Conservation (phyloP, 1,140 invertebrate species). For the Pseudomyrmex dendroicus region DNA sequence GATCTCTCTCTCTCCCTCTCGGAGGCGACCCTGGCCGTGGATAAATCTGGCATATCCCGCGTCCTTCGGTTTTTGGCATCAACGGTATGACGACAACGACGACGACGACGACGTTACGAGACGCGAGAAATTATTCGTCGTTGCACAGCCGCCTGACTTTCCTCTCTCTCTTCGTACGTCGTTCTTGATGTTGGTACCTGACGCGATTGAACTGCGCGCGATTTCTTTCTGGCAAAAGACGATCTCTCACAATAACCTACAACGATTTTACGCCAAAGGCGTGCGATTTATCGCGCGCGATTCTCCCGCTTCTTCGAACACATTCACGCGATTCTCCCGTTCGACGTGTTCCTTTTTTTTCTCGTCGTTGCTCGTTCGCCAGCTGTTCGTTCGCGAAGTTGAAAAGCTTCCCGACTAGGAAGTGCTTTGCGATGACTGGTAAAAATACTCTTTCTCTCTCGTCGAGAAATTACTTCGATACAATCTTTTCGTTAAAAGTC, state of each 20-base stretch:
- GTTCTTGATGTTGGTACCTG: constrained; percentile 13
- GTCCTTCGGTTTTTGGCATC: constrained; percentile 39
- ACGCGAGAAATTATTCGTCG: constrained; percentile 23
- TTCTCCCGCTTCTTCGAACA: constrained; percentile 16
- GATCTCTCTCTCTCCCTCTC: neutral
- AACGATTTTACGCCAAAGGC: constrained; percentile 8
- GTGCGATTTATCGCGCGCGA: constrained; percentile 4
- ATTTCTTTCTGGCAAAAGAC: constrained; percentile 11
- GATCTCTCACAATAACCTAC: too few relatives aligned
- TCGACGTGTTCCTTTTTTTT: constrained; percentile 5
- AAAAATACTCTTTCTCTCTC: neutral
- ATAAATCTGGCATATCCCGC: constrained; percentile 37
- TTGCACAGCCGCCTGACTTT: constrained; percentile 9
- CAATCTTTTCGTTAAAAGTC: neutral
- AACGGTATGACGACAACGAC: constrained; percentile 2
- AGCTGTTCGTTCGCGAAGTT: constrained; percentile 21
- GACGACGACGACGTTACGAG: constrained; percentile 32
- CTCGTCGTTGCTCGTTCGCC: neutral
- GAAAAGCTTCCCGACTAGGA: neutral
- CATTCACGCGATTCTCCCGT: neutral
- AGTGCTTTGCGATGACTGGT: constrained; percentile 17
- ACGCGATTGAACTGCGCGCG: neutral
- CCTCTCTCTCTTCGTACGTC: constrained; percentile 42
- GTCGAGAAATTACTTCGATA: neutral
- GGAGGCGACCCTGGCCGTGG: constrained; percentile 29